These are phyloP conservation scores for Mongoloraphidia duomilia DNA, from an alignment of 2,888 invertebrate genomes.

Conservation along the genomic window DNA sequence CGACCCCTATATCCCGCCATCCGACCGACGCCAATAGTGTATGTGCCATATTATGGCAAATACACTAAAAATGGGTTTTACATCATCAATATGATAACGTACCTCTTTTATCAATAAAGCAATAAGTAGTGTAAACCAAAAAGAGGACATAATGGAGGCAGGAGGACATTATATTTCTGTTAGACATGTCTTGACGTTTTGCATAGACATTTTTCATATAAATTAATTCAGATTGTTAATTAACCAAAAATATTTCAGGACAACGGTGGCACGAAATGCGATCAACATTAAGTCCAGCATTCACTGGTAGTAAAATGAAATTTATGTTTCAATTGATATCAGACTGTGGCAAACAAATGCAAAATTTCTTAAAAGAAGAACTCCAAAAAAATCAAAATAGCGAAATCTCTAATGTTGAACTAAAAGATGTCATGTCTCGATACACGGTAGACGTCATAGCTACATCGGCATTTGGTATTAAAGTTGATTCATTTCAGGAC, in stretches of 20 bases:
- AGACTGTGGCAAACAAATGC: conserved; percentile 13
- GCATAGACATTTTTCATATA: too few relatives aligned
- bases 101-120: too few relatives aligned
- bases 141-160: too few relatives aligned
- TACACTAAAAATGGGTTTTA: too few relatives aligned
- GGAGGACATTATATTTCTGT: too few relatives aligned
- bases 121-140: too few relatives aligned
- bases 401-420: conserved; percentile 23
- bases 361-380: conserved; percentile 8
- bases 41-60: too few relatives aligned
- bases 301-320: conserved; percentile 16
- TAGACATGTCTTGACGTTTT: too few relatives aligned
- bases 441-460: conserved; percentile 46
- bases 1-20: too few relatives aligned
- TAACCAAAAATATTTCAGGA: conserved; percentile 4
- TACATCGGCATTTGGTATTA: conserved; percentile 38
- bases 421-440: conserved; percentile 34
- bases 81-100: too few relatives aligned
- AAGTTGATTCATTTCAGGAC: conserved; percentile 37
- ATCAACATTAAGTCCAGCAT: conserved; percentile 14
- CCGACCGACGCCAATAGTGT: too few relatives aligned
- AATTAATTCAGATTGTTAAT: too few relatives aligned
- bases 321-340: conserved; percentile 13
- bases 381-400: conserved; percentile 9
- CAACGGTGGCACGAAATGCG: conserved; percentile 16